Evolutionary conservation across 2,113 vertebrate genomes (phyloP), one percentile per base, ranked within the genome.

Genomic region (Protobothrops flavoviridis): DNA sequence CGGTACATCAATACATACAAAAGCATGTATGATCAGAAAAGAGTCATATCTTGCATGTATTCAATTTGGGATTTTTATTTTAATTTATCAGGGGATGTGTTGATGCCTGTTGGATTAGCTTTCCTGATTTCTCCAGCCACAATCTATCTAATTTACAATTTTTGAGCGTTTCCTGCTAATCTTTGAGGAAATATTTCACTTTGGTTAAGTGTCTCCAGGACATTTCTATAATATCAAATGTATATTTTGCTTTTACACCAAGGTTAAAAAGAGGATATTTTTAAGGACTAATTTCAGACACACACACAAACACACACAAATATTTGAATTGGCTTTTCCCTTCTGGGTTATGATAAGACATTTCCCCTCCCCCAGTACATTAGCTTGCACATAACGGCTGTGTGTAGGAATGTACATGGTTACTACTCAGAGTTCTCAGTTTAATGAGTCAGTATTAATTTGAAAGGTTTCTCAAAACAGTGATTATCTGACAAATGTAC

Each of bases 171-270:
- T 91, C 85, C 93, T 95, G 95, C 95, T 94, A 93, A 95, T 97
- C 43, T 92, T 94, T 96, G 94, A 95, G 56, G 93, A 88, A 93
- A 93, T 95, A 97, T 95, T 94, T 94, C 90, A 95, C 94, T 95
- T 96, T 96, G 88, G 94, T 96, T 90, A 94, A 95, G 94, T 96
- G 92, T 95, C 97, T 97, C 94, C 95, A 88, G 95, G 93, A 91
- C 94, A 95, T 96, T 96, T 96, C 95, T 97, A 94, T 88, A 94
- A 96, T 94, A 95, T 96, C 93, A 97, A 96, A 97, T 95, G 94
- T 96, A 95, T 95, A 97, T 96, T 97, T 97, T 96, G 96, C 96
- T 97, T 97, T 96, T 96, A 96, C 96, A 96, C 90, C 95, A 96
- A 97, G 95, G 94, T 96, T 96, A 96, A 96, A 95, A 86, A 85